Conservation (phyloP, 1,140 invertebrate species). For the Subanguina moxae region DNA sequence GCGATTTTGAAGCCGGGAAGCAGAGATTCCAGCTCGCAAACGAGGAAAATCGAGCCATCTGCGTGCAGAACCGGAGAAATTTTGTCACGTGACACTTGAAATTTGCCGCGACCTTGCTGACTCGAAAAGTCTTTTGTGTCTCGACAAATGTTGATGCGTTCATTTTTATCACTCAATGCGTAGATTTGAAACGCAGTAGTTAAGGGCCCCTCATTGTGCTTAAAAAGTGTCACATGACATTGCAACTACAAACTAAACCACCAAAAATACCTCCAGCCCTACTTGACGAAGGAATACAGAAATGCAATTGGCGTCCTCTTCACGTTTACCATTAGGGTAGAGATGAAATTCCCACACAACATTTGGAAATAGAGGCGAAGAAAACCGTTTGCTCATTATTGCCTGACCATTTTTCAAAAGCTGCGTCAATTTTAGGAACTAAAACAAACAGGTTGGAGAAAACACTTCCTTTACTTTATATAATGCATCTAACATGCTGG, state of each 20-base stretch:
- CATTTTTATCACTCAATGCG: slow-evolving; percentile 39
- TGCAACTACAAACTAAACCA: background rate
- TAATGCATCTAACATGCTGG: no score
- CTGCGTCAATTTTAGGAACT: slow-evolving; percentile 55
- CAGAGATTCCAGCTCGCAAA: slow-evolving; percentile 54
- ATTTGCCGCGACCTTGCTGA: slow-evolving; percentile 56
- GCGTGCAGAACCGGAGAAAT: background rate
- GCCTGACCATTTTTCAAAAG: slow-evolving; percentile 53
- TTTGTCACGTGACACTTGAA: slow-evolving; percentile 39
- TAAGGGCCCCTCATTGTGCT: slow-evolving; percentile 48
- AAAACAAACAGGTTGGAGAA: slow-evolving; percentile 11
- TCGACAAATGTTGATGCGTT: slow-evolving; percentile 45
- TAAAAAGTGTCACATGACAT: background rate
- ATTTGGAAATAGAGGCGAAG: slow-evolving; percentile 32
- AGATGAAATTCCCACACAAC: slow-evolving; percentile 57
- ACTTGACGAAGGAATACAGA: slow-evolving; percentile 58
- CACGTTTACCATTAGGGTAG: slow-evolving; percentile 56
- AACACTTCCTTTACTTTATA: no score
- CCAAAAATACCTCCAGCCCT: slow-evolving; percentile 28
- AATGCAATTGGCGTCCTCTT: slow-evolving; percentile 49
- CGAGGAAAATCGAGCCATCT: slow-evolving; percentile 37
- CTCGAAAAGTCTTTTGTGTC: slow-evolving; percentile 58
- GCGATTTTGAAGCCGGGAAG: slow-evolving; percentile 51
- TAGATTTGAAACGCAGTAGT: slow-evolving; percentile 59
- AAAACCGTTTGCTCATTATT: slow-evolving; percentile 43